Evolutionary conservation across 2,113 vertebrate species (phyloP).

Genomic region (Acinonyx jubatus): DNA sequence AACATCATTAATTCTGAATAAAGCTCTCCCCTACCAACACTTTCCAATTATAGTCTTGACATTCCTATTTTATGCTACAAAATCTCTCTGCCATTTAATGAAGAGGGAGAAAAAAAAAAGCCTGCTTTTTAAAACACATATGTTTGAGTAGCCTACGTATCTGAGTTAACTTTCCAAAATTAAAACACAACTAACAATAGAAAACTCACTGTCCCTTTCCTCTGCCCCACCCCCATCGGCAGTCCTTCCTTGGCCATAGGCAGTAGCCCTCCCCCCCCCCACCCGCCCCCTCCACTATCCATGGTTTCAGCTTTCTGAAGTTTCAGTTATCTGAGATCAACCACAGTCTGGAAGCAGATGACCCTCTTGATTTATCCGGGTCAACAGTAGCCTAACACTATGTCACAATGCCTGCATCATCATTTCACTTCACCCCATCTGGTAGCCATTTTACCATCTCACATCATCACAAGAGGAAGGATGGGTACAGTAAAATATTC

Average conservation of each 20-base stretch:
- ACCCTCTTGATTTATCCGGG: not conserved
- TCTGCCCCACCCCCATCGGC: too few species aligned
- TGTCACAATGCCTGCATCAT: not conserved
- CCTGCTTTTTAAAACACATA: not conserved
- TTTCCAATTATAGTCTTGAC: conserved; percentile 52
- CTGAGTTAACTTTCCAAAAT: conserved; percentile 2
- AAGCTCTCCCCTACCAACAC: conserved; percentile 32
- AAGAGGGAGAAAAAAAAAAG: not conserved
- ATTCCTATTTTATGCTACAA: conserved; percentile 49
- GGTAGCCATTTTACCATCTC: not conserved
- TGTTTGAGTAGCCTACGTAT: not conserved
- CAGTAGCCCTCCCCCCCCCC: not conserved
- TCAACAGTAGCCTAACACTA: not conserved
- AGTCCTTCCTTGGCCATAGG: not conserved
- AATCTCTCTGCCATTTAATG: conserved; percentile 50
- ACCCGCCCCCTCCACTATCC: not conserved
- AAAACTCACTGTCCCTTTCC: not conserved
- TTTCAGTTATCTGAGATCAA: not conserved
- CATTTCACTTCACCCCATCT: not conserved
- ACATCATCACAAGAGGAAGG: not conserved
- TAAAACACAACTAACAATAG: not conserved
- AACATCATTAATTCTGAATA: conserved; percentile 58
- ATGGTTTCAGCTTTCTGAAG: not conserved
- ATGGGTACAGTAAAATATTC: not conserved
- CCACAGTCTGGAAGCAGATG: not conserved